phyloP scores from a whole-genome alignment of 2,113 vertebrate genomes.

The Tachycineta bicolor region DNA sequence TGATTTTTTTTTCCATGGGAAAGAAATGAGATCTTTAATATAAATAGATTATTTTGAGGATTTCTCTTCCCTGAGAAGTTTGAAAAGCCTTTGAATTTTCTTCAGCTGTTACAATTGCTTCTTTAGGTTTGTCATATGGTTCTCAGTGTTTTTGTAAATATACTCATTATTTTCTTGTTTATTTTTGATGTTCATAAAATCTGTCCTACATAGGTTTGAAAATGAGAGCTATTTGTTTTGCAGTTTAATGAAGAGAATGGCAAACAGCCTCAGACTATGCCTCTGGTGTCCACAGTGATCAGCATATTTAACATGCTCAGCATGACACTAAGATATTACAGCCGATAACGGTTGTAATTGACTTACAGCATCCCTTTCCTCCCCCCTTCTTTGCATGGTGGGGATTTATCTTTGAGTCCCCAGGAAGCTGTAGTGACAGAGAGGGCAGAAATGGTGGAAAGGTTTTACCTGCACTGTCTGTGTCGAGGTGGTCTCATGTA shows the following conservation, averaged over 20 bases:
- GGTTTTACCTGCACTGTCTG: background rate
- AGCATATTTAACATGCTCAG: constrained; percentile 89
- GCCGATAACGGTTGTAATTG: constrained; percentile 79
- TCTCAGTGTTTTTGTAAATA: background rate
- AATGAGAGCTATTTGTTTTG: constrained; percentile 75
- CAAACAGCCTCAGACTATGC: constrained; percentile 76
- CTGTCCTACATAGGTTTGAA: constrained; percentile 56
- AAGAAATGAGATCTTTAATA: constrained; percentile 17
- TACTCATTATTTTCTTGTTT: constrained; percentile 66
- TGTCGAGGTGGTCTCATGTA: background rate
- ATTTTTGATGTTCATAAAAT: constrained; percentile 63
- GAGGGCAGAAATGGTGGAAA: background rate
- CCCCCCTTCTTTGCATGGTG: background rate
- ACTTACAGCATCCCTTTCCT: constrained; percentile 74
- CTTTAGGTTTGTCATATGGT: constrained; percentile 6
- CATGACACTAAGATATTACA: constrained; percentile 82
- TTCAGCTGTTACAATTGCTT: background rate
- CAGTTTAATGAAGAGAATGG: constrained; percentile 85
- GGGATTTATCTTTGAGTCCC: constrained; percentile 40
- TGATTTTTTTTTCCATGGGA: background rate
- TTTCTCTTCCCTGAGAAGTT: background rate
- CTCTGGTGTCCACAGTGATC: constrained; percentile 79
- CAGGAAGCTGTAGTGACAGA: background rate
- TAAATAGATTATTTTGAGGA: constrained; percentile 36
- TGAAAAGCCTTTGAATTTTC: constrained; percentile 44